Conservation (phyloP, 2,888 invertebrate species). For the Oxycera nigricornis region DNA sequence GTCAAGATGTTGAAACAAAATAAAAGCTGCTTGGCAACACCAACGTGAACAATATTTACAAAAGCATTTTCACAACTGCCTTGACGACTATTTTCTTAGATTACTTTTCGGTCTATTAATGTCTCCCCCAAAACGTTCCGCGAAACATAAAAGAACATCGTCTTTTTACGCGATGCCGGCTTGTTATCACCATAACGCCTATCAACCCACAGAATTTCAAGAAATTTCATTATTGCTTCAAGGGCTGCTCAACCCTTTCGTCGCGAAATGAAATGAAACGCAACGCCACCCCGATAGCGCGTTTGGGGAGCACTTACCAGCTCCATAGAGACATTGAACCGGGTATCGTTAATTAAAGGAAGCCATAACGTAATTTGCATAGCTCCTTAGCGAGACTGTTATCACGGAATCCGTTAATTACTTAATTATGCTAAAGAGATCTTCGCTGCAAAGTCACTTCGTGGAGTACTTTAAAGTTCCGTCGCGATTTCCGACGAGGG, state of each 20-base stretch:
- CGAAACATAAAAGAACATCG: conserved; percentile 2
- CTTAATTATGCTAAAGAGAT: conserved; percentile 53
- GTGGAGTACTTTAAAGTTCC: no score
- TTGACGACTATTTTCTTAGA: background rate
- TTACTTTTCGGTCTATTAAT: conserved; percentile 31
- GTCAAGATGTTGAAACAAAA: no score
- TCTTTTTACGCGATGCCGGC: conserved; percentile 25
- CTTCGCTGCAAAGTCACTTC: conserved; percentile 33
- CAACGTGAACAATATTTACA: background rate
- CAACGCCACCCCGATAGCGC: background rate
- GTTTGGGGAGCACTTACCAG: conserved; percentile 12
- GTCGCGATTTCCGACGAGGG: no score
- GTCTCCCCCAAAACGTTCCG: conserved; percentile 30
- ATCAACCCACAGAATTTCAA: conserved; percentile 25
- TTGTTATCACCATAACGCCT: conserved; percentile 39
- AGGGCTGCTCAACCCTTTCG: conserved; percentile 25
- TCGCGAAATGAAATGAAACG: no score
- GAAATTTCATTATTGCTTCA: conserved; percentile 23
- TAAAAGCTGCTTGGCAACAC: no score
- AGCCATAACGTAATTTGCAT: conserved; percentile 41
- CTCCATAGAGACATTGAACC: conserved; percentile 25
- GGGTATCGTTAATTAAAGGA: conserved; percentile 41
- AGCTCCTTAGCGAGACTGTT: conserved; percentile 47
- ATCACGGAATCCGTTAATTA: conserved; percentile 52
- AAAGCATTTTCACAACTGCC: background rate